Conservation (phyloP, 2,797 vertebrate species). For the Zenarchopterus dispar region DNA sequence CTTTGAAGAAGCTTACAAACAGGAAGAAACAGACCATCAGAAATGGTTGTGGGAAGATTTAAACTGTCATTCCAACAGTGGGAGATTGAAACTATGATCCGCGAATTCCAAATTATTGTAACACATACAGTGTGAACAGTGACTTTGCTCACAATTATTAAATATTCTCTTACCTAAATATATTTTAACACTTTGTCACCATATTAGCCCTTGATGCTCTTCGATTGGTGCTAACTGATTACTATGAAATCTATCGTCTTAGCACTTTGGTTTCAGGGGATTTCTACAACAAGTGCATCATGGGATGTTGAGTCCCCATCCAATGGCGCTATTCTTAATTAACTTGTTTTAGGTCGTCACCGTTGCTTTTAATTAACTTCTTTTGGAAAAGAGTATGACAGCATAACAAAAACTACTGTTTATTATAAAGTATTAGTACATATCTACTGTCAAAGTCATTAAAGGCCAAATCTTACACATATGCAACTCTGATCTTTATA, state of each 20-base stretch:
- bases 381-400: conserved; percentile 77
- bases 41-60: conserved; percentile 44
- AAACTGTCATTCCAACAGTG: conserved; percentile 37
- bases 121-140: conserved; percentile 36
- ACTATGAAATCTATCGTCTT: conserved; percentile 39
- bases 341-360: conserved; percentile 28
- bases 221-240: conserved; percentile 78
- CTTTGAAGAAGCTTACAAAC: conserved; percentile 46
- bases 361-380: conserved; percentile 22
- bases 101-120: conserved; percentile 37
- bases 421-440: conserved; percentile 48
- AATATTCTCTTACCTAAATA: conserved; percentile 35
- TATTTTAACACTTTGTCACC: conserved; percentile 51
- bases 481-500: conserved; percentile 78
- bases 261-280: conserved; percentile 70
- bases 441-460: conserved; percentile 60
- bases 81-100: conserved; percentile 22
- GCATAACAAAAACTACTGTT: conserved; percentile 55
- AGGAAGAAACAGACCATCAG: conserved; percentile 48
- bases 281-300: conserved; percentile 51
- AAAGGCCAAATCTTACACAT: conserved; percentile 64
- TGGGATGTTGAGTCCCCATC: conserved; percentile 32
- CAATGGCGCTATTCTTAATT: conserved; percentile 27
- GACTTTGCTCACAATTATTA: conserved; percentile 17
- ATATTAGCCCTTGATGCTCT: conserved; percentile 59